Evolutionary conservation across 2,888 invertebrate species (phyloP).

Genomic region (Peribatodes rhomboidaria): DNA sequence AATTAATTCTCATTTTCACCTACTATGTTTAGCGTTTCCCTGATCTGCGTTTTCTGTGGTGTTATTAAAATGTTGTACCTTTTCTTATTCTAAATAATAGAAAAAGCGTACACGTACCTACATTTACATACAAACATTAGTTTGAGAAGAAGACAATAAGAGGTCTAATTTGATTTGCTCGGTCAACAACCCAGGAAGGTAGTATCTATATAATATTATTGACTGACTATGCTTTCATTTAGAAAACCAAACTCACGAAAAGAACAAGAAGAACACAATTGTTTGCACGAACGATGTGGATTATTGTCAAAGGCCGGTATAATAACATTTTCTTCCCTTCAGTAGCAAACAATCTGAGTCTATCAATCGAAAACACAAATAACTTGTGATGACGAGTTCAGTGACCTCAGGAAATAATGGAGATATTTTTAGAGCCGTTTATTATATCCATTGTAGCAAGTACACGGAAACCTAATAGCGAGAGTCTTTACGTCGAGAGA

Average conservation of each 20-base stretch:
- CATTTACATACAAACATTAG: too few species aligned
- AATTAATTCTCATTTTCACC: too few species aligned
- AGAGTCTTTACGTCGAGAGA: not conserved
- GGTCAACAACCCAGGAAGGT: too few species aligned
- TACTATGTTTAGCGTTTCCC: too few species aligned
- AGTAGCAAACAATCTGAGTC: constrained; percentile 12
- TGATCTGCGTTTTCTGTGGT: too few species aligned
- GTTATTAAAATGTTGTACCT: too few species aligned
- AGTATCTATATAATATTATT: too few species aligned
- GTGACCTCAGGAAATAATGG: constrained; percentile 14
- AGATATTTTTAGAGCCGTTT: constrained; percentile 10
- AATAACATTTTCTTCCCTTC: constrained; percentile 13
- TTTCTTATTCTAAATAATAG: too few species aligned
- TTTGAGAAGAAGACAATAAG: too few species aligned
- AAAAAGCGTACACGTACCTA: too few species aligned
- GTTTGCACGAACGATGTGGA: constrained; percentile 3
- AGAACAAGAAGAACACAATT: constrained; percentile 4
- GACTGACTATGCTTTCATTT: not conserved
- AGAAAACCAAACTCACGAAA: not conserved
- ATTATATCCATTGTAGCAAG: constrained; percentile 4
- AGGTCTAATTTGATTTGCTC: too few species aligned
- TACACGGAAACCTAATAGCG: not conserved
- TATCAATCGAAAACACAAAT: constrained; percentile 19
- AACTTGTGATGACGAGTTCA: constrained; percentile 9
- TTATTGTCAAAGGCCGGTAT: constrained; percentile 2